Conservation (phyloP, 2,888 invertebrate species). For the Noctua pronuba region DNA sequence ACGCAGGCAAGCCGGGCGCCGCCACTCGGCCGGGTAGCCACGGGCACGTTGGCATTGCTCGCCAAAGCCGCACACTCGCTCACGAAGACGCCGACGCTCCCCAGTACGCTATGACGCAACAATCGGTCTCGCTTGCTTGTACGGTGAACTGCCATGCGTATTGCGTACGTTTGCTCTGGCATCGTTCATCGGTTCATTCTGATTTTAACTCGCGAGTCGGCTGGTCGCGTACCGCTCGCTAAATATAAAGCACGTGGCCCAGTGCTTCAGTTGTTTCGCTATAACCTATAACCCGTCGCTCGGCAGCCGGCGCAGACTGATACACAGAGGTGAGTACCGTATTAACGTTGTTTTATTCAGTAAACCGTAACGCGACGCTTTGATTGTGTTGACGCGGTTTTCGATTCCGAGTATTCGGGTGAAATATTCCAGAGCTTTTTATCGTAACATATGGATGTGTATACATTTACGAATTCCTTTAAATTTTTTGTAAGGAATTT, state of each 20-base stretch:
- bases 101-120: conserved; percentile 76
- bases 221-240: conserved; percentile 75
- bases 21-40: conserved; percentile 39
- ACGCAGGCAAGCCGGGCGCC: conserved; percentile 14
- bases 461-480: conserved; percentile 19
- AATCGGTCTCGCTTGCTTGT: conserved; percentile 74
- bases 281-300: conserved; percentile 75
- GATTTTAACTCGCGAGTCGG: conserved; percentile 79
- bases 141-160: conserved; percentile 65
- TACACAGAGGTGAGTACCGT: conserved; percentile 61
- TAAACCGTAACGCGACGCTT: conserved; percentile 38
- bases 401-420: conserved; percentile 36
- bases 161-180: conserved; percentile 64
- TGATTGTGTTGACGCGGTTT: conserved; percentile 48
- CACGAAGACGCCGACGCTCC: conserved; percentile 44
- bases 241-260: conserved; percentile 85
- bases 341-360: conserved; percentile 37
- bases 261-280: conserved; percentile 77
- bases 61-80: conserved; percentile 2
- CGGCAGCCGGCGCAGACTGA: conserved; percentile 52
- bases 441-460: conserved; percentile 48
- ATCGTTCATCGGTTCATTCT: conserved; percentile 78
- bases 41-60: conserved; percentile 34
- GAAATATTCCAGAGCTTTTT: conserved; percentile 55
- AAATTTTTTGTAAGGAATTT: neutral